phyloP scores from a whole-genome alignment of 92 coral and sea anemone species.

The Porites lobata region DNA sequence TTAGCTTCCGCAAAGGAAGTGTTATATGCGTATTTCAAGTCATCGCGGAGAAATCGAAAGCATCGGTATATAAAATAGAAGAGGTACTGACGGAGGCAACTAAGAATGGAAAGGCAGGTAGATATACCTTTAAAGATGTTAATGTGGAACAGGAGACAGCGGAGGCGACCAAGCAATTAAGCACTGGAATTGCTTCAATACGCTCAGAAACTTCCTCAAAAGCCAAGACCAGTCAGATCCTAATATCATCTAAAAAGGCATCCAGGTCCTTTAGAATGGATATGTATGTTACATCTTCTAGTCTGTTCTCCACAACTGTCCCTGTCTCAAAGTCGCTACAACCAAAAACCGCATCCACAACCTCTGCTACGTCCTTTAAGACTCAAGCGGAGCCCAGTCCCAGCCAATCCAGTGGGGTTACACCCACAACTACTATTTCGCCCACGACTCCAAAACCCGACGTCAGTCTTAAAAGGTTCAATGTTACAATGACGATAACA shows the following conservation, averaged over 20 bases:
- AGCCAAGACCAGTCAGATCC: neutral
- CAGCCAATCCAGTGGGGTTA: neutral
- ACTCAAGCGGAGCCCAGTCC: neutral
- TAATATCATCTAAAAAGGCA: neutral
- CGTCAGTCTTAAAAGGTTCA: neutral
- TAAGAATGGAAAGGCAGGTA: neutral
- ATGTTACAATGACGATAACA: constrained; percentile 10
- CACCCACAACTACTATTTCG: neutral
- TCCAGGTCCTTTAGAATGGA: neutral
- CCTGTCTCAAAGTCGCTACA: no score
- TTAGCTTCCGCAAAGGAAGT: constrained; percentile 64
- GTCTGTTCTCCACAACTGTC: neutral
- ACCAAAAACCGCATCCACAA: neutral
- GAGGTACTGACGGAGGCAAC: neutral
- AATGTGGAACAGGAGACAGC: neutral
- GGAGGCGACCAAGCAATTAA: neutral
- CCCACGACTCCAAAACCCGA: constrained; percentile 15
- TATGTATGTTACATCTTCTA: neutral
- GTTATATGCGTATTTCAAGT: constrained; percentile 56
- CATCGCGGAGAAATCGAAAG: constrained; percentile 19
- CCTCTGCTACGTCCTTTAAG: neutral
- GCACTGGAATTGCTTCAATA: no score
- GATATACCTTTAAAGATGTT: neutral
- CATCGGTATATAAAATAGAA: neutral
- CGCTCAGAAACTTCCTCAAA: neutral